Base-by-base conservation (phyloP, 2,888 invertebrate species). In the Anarsia innoxiella region DNA sequence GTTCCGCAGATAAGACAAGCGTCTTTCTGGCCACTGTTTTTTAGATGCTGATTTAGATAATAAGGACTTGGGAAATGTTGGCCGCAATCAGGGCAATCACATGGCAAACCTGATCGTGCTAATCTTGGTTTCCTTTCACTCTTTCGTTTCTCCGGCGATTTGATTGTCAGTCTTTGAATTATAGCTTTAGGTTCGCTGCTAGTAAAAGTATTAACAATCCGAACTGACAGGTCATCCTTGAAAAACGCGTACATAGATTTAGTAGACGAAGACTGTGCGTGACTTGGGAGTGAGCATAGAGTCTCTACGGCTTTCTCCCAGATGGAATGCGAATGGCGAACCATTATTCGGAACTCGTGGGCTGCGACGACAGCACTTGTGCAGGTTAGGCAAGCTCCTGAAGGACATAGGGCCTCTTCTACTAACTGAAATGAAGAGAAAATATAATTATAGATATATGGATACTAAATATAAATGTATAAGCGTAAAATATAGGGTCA, bases 1-100 rank as follows among this genome's bases (percentile, higher is more conserved):
- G 40, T 41, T 0, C 80, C 82, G 28, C 83, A 83, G 0, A 56
- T 42, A 6, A 56, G 42, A 19, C 83, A 84, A 0, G 72, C 76
- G 23, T 80, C 79, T 25, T 75, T 79, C 25, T 72, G 68, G 0
- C 77, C 79, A 41, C 77, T 79, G 45, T 83, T 83, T 23, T 63
- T 64, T 10, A 82, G 50, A 46, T 84, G 83, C 36, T 63, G 39
- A 31, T 66, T 69, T 4, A 84, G 38, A 30, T 66, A 70, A 23
- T 70, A 68, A 0, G 83, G 79, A 25, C 68, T 76, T 0, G 53
- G 25, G 40, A 79, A 84, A 0, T 45, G 39, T 40, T 80, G 82
- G 0, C 66, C 67, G 32, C 83, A 84, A 14, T 83, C 82, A 0
- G 61, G 59, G 37, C 83, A 84, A 1, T 36, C 37, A 42, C 67